phyloP scores from a whole-genome alignment of 2,797 vertebrate genomes.

The Oryzias dopingdopingensis region DNA sequence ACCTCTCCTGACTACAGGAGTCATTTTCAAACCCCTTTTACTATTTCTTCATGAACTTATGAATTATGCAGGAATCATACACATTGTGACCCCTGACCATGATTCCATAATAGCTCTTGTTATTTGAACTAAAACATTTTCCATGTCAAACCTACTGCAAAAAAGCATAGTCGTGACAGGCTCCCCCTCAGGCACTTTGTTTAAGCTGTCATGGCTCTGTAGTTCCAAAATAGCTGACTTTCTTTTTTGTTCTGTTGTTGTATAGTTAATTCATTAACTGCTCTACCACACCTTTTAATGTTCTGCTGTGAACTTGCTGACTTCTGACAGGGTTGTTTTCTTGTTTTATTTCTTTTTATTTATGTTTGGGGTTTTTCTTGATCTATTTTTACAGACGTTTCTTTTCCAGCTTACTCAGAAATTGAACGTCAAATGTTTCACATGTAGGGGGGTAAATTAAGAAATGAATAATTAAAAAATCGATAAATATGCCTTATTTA shows the following conservation, averaged over 20 bases:
- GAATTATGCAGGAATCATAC: constrained; percentile 89
- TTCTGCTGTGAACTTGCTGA: constrained; percentile 81
- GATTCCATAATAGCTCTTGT: constrained; percentile 91
- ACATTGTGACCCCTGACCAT: constrained; percentile 81
- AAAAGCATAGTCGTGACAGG: constrained; percentile 85
- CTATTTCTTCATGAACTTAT: constrained; percentile 86
- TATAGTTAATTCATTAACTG: constrained; percentile 88
- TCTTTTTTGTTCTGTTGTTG: constrained; percentile 79
- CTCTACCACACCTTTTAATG: constrained; percentile 84
- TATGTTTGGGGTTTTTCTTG: constrained; percentile 23
- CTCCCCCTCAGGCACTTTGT: constrained; percentile 88
- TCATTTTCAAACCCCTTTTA: constrained; percentile 64
- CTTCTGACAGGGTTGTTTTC: constrained; percentile 60
- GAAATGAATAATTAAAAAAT: too few species aligned
- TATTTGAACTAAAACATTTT: constrained; percentile 97
- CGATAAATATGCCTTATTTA: not conserved
- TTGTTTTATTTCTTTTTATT: constrained; percentile 27
- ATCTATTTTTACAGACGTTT: constrained; percentile 48
- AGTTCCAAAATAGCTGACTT: constrained; percentile 86
- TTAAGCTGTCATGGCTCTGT: constrained; percentile 92
- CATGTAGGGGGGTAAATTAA: too few species aligned
- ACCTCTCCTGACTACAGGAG: constrained; percentile 55
- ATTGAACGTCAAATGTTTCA: too few species aligned
- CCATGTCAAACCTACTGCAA: constrained; percentile 89
- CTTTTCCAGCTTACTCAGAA: constrained; percentile 9